Base-by-base conservation (phyloP, 2,113 vertebrate genomes). In the Dolichotis patagonum region DNA sequence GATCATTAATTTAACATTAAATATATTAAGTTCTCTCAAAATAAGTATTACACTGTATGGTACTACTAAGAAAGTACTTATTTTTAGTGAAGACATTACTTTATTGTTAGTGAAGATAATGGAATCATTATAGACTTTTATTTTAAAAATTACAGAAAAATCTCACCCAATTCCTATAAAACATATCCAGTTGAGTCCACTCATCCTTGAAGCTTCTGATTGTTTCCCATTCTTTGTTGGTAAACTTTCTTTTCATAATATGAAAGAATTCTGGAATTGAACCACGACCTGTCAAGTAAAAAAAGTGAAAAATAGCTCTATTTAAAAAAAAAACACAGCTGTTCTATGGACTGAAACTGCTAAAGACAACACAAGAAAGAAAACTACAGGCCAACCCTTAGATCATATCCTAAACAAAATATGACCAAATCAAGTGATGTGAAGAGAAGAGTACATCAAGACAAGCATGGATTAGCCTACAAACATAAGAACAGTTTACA, bases 211-310 rank as follows among this genome's bases (percentile, higher is more conserved):
- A 98, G 63, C 99, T 99, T 96, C 97, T 99, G 98, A 99, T 99
- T 92, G 98, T 98, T 90, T 91, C 95, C 99, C 99, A 99, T 97
- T 99, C 99, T 43, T 98, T 98, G 75, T 98, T 99, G 49, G 99
- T 99, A 97, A 99, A 99, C 98, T 99, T 99, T 92, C 99, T 99
- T 92, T 99, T 99, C 99, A 99, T 99, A 98, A 99, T 99, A 94
- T 98, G 99, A 98, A 99, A 99, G 98, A 99, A 99, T 96, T 99
- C 99, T 49, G 98, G 97, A 98, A 99, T 98, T 52, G 99, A 99
- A 96, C 98, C 99, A 97, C 99, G 99, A 96, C 99, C 99, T 99
- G 97, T 86, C 97, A 98, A 97, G 96, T 98, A 73, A 97, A 88
- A 97, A 96, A 98, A 90, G 98, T 97, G 98, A 94, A 97, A 91